phyloP scores from a whole-genome alignment of 2,888 invertebrate species.

The Heteromyza rotundicornis region DNA sequence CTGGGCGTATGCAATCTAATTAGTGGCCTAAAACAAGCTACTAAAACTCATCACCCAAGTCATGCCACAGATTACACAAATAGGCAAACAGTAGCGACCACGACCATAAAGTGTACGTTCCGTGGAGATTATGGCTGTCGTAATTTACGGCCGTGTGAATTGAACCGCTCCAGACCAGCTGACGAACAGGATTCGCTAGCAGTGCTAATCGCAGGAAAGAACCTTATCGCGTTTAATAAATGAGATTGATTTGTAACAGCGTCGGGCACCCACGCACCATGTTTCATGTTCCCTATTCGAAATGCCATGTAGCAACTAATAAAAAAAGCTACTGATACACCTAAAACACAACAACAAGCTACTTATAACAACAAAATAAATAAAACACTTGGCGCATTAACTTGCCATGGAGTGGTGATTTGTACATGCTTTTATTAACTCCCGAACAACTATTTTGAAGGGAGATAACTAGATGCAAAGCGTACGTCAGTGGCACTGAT shows the following conservation, averaged over 20 bases:
- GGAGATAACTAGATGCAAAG: conserved; percentile 13
- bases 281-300: no score
- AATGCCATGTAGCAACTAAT: conserved; percentile 1
- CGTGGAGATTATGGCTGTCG: conserved; percentile 30
- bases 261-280: not conserved
- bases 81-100: conserved; percentile 29
- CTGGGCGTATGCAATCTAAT: no score
- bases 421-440: conserved; percentile 20
- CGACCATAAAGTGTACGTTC: conserved; percentile 33
- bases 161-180: conserved; percentile 25
- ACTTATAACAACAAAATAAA: conserved; percentile 2
- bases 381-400: conserved; percentile 45
- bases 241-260: conserved; percentile 51
- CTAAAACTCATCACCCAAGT: no score
- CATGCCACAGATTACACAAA: not conserved
- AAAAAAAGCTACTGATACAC: not conserved
- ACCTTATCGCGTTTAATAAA: conserved; percentile 32
- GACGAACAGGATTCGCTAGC: conserved; percentile 21
- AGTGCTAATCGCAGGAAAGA: conserved; percentile 21
- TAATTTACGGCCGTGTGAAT: conserved; percentile 25
- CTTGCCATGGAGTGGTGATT: conserved; percentile 32
- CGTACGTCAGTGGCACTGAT: conserved; percentile 23
- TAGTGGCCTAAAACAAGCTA: conserved; percentile 15
- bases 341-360: not conserved
- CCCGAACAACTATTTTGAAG: not conserved